Base-by-base conservation (phyloP, 2,113 vertebrate genomes). In the Talpa occidentalis region DNA sequence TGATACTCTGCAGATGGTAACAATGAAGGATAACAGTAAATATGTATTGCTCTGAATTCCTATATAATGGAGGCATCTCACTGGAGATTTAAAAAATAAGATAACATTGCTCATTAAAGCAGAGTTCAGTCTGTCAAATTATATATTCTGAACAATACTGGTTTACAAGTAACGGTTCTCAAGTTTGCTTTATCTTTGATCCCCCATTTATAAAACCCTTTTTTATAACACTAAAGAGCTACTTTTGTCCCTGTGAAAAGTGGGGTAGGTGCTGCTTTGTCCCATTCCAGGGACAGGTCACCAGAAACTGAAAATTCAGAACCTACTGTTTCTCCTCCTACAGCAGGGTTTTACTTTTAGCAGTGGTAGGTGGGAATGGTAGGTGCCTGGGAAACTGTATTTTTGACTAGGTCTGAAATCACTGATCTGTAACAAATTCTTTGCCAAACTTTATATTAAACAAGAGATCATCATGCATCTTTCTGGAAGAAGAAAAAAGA, bases 61-160 rank as follows among this genome's bases (percentile, higher is more conserved):
- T 40, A 90, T 60, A 69, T 17, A 84, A 91, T 77, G 42, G 69
- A 11, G 93, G 85, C 67, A 30, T 52, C 86, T 82, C 74, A 66
- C 11, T 35, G 47, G 92, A 97, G 62, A 96, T 82, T 89, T 6
- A 94, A 91, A 81, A 96, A 7, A 67, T 80, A 96, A 93, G 90
- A 47, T 5, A 92, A 35, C 77, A 96, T 81, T 64, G 85, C 37
- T 35, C 49, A 90, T 84, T 89, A 77, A 95, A 79, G 88, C n/a
- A 97, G 79, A 35, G 44, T 73, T 77, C 84, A 91, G 49, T 73
- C 94, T 97, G 52, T 66, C 80, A 60, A 95, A 95, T 91, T 64
- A 94, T 15, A 93, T 32, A 54, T 32, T 91, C 92, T 90, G 47
- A 94, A 92, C 0, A 35, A 30, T 10, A 15, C 11, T 97, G 90